Evolutionary conservation across 2,888 invertebrate species (phyloP).

Genomic region (Xylota segnis): DNA sequence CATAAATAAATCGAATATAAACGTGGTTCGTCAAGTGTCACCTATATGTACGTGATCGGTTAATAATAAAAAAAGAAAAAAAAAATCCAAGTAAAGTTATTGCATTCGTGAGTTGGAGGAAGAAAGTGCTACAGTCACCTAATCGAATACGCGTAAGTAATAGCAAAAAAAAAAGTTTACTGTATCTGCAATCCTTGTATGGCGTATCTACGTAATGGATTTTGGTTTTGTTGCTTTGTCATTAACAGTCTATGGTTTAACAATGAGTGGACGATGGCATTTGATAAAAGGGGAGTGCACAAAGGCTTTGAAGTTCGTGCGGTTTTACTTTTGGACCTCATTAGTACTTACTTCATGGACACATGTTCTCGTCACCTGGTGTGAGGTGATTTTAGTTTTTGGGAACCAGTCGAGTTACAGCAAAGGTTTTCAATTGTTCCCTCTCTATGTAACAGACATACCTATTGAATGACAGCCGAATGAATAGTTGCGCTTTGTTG

Average conservation of each 20-base stretch:
- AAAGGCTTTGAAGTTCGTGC: background rate
- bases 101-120: conserved; percentile 11
- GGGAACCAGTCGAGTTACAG: too few species aligned
- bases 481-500: too few species aligned
- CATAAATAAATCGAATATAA: conserved; percentile 29
- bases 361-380: background rate
- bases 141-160: conserved; percentile 35
- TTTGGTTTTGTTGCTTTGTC: background rate
- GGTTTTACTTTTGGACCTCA: background rate
- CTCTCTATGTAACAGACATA: too few species aligned
- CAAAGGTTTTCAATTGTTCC: too few species aligned
- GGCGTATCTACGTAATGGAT: conserved; percentile 4
- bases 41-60: conserved; percentile 17
- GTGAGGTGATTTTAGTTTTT: background rate
- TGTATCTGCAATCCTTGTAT: conserved; percentile 20
- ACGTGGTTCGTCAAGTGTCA: conserved; percentile 12
- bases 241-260: background rate
- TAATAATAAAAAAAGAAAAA: background rate
- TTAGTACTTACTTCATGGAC: background rate
- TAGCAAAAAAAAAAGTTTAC: conserved; percentile 16
- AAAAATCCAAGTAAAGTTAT: background rate
- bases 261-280: conserved; percentile 16
- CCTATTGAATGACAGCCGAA: too few species aligned
- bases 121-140: conserved; percentile 29
- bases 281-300: background rate